phyloP scores from a whole-genome alignment of 2,113 vertebrate genomes.

The Parus major region DNA sequence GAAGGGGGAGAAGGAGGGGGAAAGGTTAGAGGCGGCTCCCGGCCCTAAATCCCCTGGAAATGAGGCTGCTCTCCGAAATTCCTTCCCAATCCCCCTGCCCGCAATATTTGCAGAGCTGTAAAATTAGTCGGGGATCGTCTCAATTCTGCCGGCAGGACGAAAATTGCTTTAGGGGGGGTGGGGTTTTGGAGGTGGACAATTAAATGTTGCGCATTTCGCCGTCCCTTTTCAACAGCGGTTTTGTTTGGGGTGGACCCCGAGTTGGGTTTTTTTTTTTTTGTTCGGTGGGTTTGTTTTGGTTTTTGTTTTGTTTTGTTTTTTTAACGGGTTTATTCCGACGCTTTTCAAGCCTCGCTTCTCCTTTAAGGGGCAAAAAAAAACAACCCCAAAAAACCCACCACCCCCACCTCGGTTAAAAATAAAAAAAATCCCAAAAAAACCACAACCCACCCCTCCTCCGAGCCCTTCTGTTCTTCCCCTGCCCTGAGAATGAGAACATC shows the following conservation, averaged over 20 bases:
- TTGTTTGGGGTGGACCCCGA: constrained; percentile 46
- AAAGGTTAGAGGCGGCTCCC: constrained; percentile 5
- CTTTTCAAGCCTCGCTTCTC: constrained; percentile 39
- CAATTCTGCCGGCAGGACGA: not conserved
- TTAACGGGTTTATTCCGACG: constrained; percentile 75
- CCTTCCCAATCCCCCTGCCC: not conserved
- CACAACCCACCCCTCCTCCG: not conserved
- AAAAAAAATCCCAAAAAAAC: not conserved
- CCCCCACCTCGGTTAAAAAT: constrained; percentile 25
- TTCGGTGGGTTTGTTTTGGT: not conserved
- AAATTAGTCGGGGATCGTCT: constrained; percentile 1
- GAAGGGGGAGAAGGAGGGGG: not conserved
- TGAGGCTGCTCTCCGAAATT: constrained; percentile 40
- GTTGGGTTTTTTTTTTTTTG: not conserved
- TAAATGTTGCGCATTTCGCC: not conserved
- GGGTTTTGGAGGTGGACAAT: not conserved
- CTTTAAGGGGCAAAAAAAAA: constrained; percentile 10
- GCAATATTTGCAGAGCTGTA: not conserved
- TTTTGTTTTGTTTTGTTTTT: not conserved
- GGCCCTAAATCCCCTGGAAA: constrained; percentile 47
- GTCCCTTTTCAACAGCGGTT: constrained; percentile 34
- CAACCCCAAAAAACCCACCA: not conserved
- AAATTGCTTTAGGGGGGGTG: not conserved
- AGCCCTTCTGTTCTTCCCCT: constrained; percentile 87
- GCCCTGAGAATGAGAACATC: constrained; percentile 90